Percentiles rank a stretch among this genome's conserved stretches.
These are phyloP conservation scores for Atta colombica DNA, from an alignment of 1,140 invertebrate genomes.

Conservation along the genomic window DNA sequence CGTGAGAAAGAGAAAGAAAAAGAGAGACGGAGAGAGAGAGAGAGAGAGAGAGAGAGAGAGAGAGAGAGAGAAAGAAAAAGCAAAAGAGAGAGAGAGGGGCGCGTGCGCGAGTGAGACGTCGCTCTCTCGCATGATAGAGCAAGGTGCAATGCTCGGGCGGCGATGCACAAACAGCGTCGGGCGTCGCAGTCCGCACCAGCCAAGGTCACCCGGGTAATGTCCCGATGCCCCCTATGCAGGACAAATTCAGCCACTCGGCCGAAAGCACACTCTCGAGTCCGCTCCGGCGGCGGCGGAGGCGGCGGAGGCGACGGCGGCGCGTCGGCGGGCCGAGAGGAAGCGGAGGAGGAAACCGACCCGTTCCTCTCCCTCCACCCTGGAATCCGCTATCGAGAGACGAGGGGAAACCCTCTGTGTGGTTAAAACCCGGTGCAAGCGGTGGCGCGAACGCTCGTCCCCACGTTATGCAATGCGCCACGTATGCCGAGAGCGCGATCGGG, in stretches of 20 bases:
- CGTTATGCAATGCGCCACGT: conserved; percentile 79
- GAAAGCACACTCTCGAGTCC: conserved; percentile 69
- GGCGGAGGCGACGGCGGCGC: neutral
- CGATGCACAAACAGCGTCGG: conserved; percentile 84
- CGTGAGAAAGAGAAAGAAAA: neutral
- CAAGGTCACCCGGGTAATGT: conserved; percentile 87
- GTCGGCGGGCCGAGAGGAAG: conserved; percentile 7
- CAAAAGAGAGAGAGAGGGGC: neutral
- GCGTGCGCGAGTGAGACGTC: conserved; percentile 30
- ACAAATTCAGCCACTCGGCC: conserved; percentile 84
- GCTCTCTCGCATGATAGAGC: conserved; percentile 82
- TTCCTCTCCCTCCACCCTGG: neutral
- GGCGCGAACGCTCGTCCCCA: conserved; percentile 39
- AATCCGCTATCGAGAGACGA: conserved; percentile 49
- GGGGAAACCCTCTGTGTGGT: conserved; percentile 21
- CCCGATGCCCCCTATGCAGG: conserved; percentile 87
- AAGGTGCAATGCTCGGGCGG: conserved; percentile 86
- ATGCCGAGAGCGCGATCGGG: neutral
- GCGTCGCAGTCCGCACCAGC: conserved; percentile 81
- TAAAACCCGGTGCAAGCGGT: conserved; percentile 51
- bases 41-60: neutral
- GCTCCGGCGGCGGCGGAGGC: conserved; percentile 12
- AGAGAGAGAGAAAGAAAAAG: neutral
- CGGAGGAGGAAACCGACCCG: conserved; percentile 3
- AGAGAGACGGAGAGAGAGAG: neutral